Evolutionary conservation across 2,113 vertebrate genomes (phyloP).

Genomic region (Microtus montanus): DNA sequence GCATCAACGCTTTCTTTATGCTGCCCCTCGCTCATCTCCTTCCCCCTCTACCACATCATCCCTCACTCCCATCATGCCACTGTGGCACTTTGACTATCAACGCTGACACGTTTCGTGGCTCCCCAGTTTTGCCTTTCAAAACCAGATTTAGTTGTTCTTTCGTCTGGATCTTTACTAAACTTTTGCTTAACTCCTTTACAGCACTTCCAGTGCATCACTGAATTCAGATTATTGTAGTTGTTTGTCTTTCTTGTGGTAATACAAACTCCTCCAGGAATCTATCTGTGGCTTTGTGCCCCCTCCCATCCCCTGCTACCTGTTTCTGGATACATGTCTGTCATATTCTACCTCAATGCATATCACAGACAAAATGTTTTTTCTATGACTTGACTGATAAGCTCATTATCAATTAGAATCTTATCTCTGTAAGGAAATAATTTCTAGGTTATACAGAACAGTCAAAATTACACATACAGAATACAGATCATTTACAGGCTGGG

Average conservation of each 20-base stretch:
- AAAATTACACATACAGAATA: neutral
- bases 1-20: fast-evolving
- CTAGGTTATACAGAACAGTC: neutral
- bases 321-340: neutral
- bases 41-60: neutral
- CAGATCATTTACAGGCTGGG: neutral
- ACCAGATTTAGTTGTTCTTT: neutral
- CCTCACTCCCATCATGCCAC: fast-evolving
- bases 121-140: neutral
- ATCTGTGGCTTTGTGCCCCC: neutral
- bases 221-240: neutral
- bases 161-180: neutral
- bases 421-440: conserved; percentile 2
- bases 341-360: neutral
- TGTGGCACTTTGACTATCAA: neutral
- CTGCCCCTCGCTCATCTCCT: neutral
- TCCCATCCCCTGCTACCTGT: neutral
- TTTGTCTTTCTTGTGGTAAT: neutral
- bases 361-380: neutral
- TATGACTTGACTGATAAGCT: neutral
- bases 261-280: neutral
- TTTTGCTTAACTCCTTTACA: neutral
- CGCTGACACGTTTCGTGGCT: neutral
- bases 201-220: neutral
- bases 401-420: neutral